Evolutionary conservation across 2,797 vertebrate genomes (phyloP), one percentile per base, ranked within the genome.

Genomic region (Chiloscyllium punctatum): DNA sequence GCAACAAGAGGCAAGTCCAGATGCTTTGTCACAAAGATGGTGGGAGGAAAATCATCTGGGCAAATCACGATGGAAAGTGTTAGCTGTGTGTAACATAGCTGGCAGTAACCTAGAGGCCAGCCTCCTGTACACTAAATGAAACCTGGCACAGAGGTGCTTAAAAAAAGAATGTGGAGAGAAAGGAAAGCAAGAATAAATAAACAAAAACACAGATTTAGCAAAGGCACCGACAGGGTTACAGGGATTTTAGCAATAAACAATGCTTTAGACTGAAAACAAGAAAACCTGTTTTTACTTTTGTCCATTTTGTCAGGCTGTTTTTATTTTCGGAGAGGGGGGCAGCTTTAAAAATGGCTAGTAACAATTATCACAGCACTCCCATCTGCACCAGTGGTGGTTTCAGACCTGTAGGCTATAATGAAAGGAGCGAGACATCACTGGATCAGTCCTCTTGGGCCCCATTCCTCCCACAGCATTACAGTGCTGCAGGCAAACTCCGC

Each of bases 401-500:
- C 84, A 87, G 48, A 57, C 53, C 87, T 18, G 53, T 66, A n/a
- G n/a, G 66, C n/a, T 25, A 11, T 23, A 84, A 33, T 48, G 68
- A 94, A 94, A 69, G 66, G 68, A 94, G 37, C 23, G 4, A 51
- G 51, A 72, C 68, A 48, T 94, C 68, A 72, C 62, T 42, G 68
- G 68, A 57, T 48, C 82, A 84, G 88, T 57, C 13, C 88, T 91
- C 88, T 3, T 91, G 88, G 88, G 57, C 88, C 88, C 57, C 88
- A 91, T 91, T 91, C 53, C 88, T 91, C 27, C 88, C 88, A 21
- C 88, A 91, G 88, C 88, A 66, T 91, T 91, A 62, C 88, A 91
- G 57, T 91, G 88, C 88, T 91, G 13, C 57, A 91, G 88, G 88
- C 88, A 91, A 33, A 57, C 88, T 91, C 88, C 9, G n/a, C 88